phyloP scores from a whole-genome alignment of 2,888 invertebrate genomes.

The Folsomia manolachei region DNA sequence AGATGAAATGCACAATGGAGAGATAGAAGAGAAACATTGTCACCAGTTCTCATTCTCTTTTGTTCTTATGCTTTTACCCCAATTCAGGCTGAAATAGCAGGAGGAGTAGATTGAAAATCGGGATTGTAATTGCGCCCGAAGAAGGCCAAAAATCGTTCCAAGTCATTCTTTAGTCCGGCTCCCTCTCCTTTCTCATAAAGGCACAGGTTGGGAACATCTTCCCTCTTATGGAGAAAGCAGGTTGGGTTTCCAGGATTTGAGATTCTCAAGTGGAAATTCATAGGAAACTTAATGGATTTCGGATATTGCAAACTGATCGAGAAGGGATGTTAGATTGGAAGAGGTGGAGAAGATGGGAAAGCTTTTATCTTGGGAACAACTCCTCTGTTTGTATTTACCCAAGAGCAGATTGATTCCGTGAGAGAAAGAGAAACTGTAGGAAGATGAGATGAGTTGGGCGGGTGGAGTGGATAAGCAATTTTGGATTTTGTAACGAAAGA shows the following conservation, averaged over 20 bases:
- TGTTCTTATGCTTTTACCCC: conserved; percentile 1
- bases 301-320: conserved; percentile 50
- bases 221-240: conserved; percentile 11
- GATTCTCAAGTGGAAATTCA: conserved; percentile 46
- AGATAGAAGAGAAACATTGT: conserved; percentile 6
- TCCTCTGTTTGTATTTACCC: conserved; percentile 48
- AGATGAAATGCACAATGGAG: background rate
- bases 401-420: conserved; percentile 35
- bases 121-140: conserved; percentile 4
- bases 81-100: background rate
- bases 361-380: conserved; percentile 44
- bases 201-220: background rate
- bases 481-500: background rate
- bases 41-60: background rate
- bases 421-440: conserved; percentile 8
- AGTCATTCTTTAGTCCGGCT: background rate
- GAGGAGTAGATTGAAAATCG: conserved; percentile 19
- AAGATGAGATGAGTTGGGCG: background rate
- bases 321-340: conserved; percentile 20
- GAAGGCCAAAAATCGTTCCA: background rate
- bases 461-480: background rate
- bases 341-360: conserved; percentile 27
- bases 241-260: conserved; percentile 15
- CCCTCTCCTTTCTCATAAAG: background rate
- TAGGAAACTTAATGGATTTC: conserved; percentile 49